Evolutionary conservation across 2,888 invertebrate genomes (phyloP).

Genomic region (Diploptera punctata): DNA sequence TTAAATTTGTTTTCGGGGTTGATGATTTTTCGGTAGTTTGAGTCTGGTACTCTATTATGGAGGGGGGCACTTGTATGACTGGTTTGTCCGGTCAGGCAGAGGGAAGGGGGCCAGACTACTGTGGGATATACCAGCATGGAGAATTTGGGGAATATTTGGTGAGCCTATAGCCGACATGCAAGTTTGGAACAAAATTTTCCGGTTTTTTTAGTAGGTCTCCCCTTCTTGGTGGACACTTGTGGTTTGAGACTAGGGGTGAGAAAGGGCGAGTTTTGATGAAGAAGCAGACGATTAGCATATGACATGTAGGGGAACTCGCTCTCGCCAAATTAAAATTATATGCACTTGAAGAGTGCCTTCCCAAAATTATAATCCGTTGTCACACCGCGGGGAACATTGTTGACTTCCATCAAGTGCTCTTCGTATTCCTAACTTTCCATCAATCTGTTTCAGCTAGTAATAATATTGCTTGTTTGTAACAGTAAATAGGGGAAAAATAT

Average conservation of each 20-base stretch:
- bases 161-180: conserved; percentile 4
- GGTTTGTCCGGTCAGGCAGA: conserved; percentile 1
- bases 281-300: conserved; percentile 10
- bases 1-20: conserved; percentile 23
- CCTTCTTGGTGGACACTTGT: conserved; percentile 13
- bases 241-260: conserved; percentile 3
- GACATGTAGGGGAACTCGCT: not conserved
- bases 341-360: too few species aligned
- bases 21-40: conserved; percentile 15
- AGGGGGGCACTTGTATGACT: conserved; percentile 11
- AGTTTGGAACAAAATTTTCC: conserved; percentile 14
- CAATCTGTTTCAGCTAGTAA: too few species aligned
- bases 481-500: too few species aligned
- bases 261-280: conserved; percentile 4
- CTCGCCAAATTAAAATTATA: conserved; percentile 14
- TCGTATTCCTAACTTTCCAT: too few species aligned
- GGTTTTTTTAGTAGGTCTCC: conserved; percentile 4
- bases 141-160: conserved; percentile 30
- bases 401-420: too few species aligned
- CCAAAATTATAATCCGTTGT: too few species aligned
- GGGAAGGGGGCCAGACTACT: not conserved
- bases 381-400: too few species aligned
- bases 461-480: too few species aligned
- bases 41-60: too few species aligned
- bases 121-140: conserved; percentile 29